phyloP scores from a whole-genome alignment of 2,113 vertebrate species.

The Todiramphus chloris region DNA sequence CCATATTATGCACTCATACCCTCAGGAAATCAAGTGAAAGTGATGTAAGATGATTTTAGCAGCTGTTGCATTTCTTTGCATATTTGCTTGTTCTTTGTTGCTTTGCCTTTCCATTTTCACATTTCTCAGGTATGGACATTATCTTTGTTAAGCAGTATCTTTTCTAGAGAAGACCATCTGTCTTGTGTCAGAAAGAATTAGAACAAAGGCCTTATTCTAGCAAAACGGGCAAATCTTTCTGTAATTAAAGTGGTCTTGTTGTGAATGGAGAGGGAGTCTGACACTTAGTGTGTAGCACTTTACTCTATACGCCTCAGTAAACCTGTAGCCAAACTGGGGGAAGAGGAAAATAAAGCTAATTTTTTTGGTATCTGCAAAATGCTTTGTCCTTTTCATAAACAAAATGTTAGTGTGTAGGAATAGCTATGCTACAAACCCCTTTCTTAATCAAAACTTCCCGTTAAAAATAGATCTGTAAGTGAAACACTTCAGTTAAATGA shows the following conservation, averaged over 20 bases:
- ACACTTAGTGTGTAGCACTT: not conserved
- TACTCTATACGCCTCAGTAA: not conserved
- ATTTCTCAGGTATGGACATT: not conserved
- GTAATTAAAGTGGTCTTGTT: not conserved
- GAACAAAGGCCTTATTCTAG: not conserved
- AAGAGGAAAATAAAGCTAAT: not conserved
- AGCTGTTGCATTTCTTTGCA: not conserved
- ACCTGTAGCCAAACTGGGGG: not conserved
- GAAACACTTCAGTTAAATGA: not conserved
- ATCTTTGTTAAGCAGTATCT: not conserved
- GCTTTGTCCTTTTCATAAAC: not conserved
- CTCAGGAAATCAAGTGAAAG: not conserved
- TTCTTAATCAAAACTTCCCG: not conserved
- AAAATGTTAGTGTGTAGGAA: not conserved
- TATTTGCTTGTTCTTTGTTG: not conserved
- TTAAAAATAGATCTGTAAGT: not conserved
- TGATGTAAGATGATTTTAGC: not conserved
- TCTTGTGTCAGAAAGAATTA: not conserved
- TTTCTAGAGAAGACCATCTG: not conserved
- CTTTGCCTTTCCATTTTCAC: not conserved
- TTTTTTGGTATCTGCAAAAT: not conserved
- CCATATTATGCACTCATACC: not conserved
- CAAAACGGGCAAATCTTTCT: not conserved
- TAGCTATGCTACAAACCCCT: not conserved
- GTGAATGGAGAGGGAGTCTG: not conserved